These are phyloP conservation scores for Nanger granti DNA, from an alignment of 2,113 vertebrate species.

Conservation along the genomic window DNA sequence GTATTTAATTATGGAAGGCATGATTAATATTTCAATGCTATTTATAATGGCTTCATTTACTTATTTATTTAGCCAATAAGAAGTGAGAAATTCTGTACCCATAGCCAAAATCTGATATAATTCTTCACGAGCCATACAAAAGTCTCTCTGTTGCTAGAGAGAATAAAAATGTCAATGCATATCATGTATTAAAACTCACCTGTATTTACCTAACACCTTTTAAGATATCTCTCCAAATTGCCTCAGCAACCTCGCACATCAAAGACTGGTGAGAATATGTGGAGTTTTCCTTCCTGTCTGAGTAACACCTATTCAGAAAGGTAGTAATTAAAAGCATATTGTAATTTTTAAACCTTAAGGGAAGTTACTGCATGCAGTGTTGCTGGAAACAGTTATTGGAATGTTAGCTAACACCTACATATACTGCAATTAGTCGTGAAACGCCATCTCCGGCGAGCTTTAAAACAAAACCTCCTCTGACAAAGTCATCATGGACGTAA, in stretches of 20 bases:
- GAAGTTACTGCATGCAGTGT: constrained; percentile 1
- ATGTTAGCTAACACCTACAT: neutral
- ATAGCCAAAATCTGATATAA: constrained; percentile 43
- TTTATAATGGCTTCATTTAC: constrained; percentile 41
- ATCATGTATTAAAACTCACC: constrained; percentile 32
- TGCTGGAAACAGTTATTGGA: constrained; percentile 29
- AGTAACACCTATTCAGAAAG: constrained; percentile 39
- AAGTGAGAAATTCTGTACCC: constrained; percentile 11
- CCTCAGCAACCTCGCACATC: constrained; percentile 35
- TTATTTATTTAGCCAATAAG: constrained; percentile 1
- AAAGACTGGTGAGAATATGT: constrained; percentile 27
- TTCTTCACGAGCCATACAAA: neutral
- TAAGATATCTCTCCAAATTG: constrained; percentile 17
- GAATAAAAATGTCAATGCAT: neutral
- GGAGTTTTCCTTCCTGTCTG: constrained; percentile 54
- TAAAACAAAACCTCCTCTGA: neutral
- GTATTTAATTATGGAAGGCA: constrained; percentile 44
- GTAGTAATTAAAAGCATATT: constrained; percentile 62
- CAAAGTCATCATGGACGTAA: neutral
- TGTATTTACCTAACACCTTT: constrained; percentile 36
- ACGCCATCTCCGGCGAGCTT: neutral
- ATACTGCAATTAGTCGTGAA: neutral
- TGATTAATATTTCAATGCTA: constrained; percentile 45
- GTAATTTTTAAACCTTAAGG: constrained; percentile 56
- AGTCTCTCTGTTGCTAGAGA: constrained; percentile 15